Conservation (phyloP, 2,888 invertebrate genomes). For the Cephus runcator region DNA sequence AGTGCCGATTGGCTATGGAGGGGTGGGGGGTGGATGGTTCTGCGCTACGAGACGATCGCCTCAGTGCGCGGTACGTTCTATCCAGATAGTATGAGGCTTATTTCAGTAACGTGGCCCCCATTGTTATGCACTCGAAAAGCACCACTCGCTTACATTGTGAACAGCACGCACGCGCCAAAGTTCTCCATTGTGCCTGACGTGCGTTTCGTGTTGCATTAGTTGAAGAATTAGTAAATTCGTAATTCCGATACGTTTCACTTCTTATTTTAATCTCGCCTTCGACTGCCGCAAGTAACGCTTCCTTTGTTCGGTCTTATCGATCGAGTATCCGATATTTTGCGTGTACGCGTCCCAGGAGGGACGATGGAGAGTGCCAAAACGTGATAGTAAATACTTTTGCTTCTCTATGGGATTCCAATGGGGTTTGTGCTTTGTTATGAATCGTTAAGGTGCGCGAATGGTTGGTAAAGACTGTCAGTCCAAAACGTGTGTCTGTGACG, state of each 20-base stretch:
- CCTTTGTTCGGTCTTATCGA: neutral
- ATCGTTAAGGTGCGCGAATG: neutral
- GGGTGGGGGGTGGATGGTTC: conserved; percentile 30
- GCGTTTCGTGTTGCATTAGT: neutral
- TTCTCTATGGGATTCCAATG: too few relatives aligned
- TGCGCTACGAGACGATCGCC: conserved; percentile 24
- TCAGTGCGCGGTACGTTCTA: conserved; percentile 46
- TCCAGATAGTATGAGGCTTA: conserved; percentile 49
- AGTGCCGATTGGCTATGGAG: conserved; percentile 24
- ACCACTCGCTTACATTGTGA: conserved; percentile 51
- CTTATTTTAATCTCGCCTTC: neutral
- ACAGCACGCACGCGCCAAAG: conserved; percentile 48
- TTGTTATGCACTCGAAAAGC: conserved; percentile 54
- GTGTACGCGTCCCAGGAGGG: too few relatives aligned
- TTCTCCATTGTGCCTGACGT: conserved; percentile 14
- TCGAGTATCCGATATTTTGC: neutral
- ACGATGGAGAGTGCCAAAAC: neutral
- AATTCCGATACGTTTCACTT: neutral
- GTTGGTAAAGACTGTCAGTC: neutral
- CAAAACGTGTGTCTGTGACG: neutral
- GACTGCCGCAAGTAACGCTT: neutral
- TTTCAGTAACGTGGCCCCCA: conserved; percentile 52
- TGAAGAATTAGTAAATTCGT: neutral
- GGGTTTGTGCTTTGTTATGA: neutral
- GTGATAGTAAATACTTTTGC: neutral